Conservation (phyloP, 2,797 vertebrate species). For the Tamandua tetradactyla region DNA sequence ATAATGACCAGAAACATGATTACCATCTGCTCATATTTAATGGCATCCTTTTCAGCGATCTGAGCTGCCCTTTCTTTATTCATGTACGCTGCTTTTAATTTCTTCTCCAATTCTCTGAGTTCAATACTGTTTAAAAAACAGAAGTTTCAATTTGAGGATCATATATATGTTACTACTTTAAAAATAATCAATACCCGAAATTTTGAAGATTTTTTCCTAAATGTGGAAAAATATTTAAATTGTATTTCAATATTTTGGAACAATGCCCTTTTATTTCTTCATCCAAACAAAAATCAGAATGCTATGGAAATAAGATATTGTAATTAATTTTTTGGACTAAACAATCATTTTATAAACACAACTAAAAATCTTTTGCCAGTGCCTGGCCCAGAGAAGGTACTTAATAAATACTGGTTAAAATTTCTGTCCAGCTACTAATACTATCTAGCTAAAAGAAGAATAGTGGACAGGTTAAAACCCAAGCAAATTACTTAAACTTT, state of each 20-base stretch:
- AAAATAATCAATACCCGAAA: neutral
- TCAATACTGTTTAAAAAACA: conserved; percentile 87
- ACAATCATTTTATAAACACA: neutral
- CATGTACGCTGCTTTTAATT: conserved; percentile 92
- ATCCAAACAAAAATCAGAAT: conserved; percentile 13
- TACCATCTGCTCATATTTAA: conserved; percentile 91
- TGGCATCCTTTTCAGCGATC: conserved; percentile 91
- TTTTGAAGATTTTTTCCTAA: neutral
- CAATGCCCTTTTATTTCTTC: neutral
- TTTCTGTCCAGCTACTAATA: neutral
- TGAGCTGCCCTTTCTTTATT: conserved; percentile 94
- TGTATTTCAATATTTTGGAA: conserved; percentile 14
- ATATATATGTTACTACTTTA: neutral
- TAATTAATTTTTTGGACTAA: conserved; percentile 2
- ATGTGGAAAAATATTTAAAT: neutral
- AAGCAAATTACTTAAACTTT: neutral
- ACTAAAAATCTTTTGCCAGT: neutral
- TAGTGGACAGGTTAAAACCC: neutral
- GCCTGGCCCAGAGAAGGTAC: neutral
- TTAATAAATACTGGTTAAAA: neutral
- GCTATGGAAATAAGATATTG: neutral
- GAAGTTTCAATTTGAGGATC: conserved; percentile 19
- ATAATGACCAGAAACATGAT: conserved; percentile 51
- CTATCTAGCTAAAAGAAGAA: neutral
- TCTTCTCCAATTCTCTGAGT: conserved; percentile 92